Percentiles rank a stretch among this genome's conserved stretches.
Conservation (phyloP, 2,888 invertebrate genomes). For the Xestia ashworthii region DNA sequence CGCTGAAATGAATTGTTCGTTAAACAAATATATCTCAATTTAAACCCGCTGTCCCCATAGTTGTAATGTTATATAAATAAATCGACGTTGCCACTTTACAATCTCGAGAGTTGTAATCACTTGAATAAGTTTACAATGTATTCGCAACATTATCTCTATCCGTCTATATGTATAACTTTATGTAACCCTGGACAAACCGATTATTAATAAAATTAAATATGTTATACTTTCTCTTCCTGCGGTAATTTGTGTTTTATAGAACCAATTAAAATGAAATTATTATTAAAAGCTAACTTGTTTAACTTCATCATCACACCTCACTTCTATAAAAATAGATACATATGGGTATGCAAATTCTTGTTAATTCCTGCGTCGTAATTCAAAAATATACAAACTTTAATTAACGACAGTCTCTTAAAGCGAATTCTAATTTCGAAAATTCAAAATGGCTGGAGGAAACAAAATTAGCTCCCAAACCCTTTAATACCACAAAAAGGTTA, state of each 20-base stretch:
- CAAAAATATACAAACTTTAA: background rate
- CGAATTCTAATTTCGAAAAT: background rate
- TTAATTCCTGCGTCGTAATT: background rate
- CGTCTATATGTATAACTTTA: too few species aligned
- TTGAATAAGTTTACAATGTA: slow-evolving; percentile 19
- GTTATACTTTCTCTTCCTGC: background rate
- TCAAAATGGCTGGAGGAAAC: background rate
- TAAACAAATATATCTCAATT: slow-evolving; percentile 4
- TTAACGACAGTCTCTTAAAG: background rate
- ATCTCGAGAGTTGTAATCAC: slow-evolving; percentile 31
- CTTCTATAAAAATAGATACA: too few species aligned
- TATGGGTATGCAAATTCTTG: background rate
- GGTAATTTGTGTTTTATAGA: background rate
- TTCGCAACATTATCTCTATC: background rate
- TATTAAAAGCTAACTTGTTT: background rate
- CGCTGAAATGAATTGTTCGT: slow-evolving; percentile 5
- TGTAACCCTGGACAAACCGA: background rate
- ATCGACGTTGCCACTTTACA: slow-evolving; percentile 39
- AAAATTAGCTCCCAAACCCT: slow-evolving; percentile 20
- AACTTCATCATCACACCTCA: background rate
- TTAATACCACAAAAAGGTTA: slow-evolving; percentile 60
- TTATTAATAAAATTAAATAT: background rate
- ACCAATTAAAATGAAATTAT: background rate
- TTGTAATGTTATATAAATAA: slow-evolving; percentile 45
- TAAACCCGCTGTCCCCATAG: slow-evolving; percentile 19